Conservation (phyloP, 2,113 vertebrate species). For the Arothron firmamentum region DNA sequence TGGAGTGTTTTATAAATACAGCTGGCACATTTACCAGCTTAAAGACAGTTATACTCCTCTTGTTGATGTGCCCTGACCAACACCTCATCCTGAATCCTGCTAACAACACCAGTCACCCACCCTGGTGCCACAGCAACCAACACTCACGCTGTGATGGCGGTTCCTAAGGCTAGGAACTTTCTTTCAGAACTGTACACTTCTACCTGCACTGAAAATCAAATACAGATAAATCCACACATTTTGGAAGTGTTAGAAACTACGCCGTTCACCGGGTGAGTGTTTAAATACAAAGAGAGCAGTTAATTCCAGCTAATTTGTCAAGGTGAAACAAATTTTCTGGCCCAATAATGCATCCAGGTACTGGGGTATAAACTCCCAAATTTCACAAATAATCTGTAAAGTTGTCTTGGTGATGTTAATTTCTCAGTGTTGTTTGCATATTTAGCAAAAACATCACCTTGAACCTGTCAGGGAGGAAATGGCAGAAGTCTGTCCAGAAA, state of each 20-base stretch:
- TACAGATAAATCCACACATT: constrained; percentile 69
- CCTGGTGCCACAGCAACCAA: constrained; percentile 32
- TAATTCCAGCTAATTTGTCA: too few relatives aligned
- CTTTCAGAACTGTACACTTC: constrained; percentile 50
- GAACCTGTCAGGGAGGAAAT: constrained; percentile 77
- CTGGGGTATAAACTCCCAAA: neutral
- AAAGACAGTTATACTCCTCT: too few relatives aligned
- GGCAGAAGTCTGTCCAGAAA: constrained; percentile 55
- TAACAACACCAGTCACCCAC: neutral
- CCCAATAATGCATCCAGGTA: too few relatives aligned
- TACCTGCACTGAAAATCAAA: constrained; percentile 62
- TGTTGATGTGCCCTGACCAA: too few relatives aligned
- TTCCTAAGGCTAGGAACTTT: constrained; percentile 34
- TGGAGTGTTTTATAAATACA: too few relatives aligned
- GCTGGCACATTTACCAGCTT: too few relatives aligned
- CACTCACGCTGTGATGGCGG: neutral
- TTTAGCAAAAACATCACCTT: constrained; percentile 57
- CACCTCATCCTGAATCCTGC: too few relatives aligned
- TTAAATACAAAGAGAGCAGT: neutral
- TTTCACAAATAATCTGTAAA: neutral
- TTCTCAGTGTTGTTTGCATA: neutral
- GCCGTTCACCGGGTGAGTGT: constrained; percentile 37
- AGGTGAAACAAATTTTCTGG: too few relatives aligned
- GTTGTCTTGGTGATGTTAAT: too few relatives aligned
- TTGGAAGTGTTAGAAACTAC: constrained; percentile 53